Evolutionary conservation across 2,888 invertebrate species (phyloP).

Genomic region (Cordilura impudica): DNA sequence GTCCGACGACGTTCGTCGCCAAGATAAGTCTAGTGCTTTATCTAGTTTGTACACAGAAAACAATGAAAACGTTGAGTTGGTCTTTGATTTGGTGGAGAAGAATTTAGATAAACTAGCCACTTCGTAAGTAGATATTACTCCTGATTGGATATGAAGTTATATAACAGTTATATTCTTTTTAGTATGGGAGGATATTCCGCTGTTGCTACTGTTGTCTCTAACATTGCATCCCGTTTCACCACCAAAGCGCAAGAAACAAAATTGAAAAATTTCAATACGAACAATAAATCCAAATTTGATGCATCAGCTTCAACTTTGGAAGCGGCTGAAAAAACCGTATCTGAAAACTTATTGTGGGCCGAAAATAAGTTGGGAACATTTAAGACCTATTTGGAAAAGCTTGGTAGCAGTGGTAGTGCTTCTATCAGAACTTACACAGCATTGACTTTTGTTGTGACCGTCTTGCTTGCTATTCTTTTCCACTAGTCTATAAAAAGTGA

Average conservation of each 20-base stretch:
- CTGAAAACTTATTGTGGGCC: slow-evolving; percentile 74
- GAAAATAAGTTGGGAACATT: slow-evolving; percentile 66
- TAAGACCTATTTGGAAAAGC: slow-evolving; percentile 65
- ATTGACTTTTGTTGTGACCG: slow-evolving; percentile 65
- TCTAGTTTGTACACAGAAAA: slow-evolving; percentile 79
- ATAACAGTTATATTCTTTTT: background rate
- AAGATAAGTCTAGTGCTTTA: slow-evolving; percentile 73
- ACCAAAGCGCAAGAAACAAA: slow-evolving; percentile 67
- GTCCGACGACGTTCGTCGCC: slow-evolving; percentile 75
- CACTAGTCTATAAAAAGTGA: slow-evolving; percentile 61
- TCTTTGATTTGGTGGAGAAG: slow-evolving; percentile 78
- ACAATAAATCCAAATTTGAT: slow-evolving; percentile 69
- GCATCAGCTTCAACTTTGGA: slow-evolving; percentile 66
- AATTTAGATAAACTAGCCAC: slow-evolving; percentile 64
- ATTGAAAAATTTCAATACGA: slow-evolving; percentile 68
- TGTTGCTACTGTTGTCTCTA: slow-evolving; percentile 72
- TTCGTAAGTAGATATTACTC: slow-evolving; percentile 69
- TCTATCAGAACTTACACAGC: slow-evolving; percentile 63
- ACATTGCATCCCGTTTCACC: slow-evolving; percentile 74
- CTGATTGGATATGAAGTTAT: too few species aligned
- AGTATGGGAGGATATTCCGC: slow-evolving; percentile 72
- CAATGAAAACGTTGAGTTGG: slow-evolving; percentile 79
- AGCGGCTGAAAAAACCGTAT: slow-evolving; percentile 69
- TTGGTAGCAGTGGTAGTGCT: slow-evolving; percentile 62
- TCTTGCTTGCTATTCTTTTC: slow-evolving; percentile 63